Evolutionary conservation across 2,113 vertebrate species (phyloP).

Genomic region (Brachypodius melanocephalos): DNA sequence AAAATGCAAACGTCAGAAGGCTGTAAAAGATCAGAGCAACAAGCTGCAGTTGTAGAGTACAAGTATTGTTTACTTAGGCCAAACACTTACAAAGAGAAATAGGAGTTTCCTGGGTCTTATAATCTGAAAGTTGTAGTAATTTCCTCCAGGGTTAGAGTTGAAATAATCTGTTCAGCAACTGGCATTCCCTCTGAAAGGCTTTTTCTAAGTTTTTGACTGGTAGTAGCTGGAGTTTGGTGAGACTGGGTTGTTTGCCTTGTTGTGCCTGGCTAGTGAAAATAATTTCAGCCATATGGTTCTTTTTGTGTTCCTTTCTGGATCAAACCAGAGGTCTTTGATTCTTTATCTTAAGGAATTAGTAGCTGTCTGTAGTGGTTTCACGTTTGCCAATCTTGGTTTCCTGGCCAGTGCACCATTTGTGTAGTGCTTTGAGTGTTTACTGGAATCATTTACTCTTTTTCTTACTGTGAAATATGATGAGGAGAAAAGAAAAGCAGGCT

Average conservation of each 20-base stretch:
- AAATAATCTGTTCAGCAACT: not conserved
- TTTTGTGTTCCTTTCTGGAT: not conserved
- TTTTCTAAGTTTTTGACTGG: not conserved
- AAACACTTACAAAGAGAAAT: not conserved
- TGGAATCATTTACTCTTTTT: not conserved
- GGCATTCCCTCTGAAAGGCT: not conserved
- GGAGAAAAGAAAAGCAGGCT: not conserved
- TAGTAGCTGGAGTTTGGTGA: not conserved
- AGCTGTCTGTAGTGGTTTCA: not conserved
- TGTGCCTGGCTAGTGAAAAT: not conserved
- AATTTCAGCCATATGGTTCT: not conserved
- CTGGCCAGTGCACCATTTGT: not conserved
- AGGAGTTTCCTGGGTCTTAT: not conserved
- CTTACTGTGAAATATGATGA: not conserved
- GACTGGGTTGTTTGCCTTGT: not conserved
- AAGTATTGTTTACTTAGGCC: not conserved
- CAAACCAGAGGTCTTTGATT: not conserved
- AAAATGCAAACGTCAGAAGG: too few relatives aligned
- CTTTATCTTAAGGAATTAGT: not conserved
- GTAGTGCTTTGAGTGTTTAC: not conserved
- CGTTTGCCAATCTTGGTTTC: not conserved
- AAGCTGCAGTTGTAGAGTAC: not conserved
- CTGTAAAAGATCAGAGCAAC: too few relatives aligned
- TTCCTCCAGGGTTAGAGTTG: not conserved
- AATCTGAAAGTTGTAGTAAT: not conserved